Percentiles rank a stretch among this genome's conserved stretches.
Evolutionary conservation across 1,140 invertebrate genomes (phyloP).

Genomic region (Sycobia sp.): DNA sequence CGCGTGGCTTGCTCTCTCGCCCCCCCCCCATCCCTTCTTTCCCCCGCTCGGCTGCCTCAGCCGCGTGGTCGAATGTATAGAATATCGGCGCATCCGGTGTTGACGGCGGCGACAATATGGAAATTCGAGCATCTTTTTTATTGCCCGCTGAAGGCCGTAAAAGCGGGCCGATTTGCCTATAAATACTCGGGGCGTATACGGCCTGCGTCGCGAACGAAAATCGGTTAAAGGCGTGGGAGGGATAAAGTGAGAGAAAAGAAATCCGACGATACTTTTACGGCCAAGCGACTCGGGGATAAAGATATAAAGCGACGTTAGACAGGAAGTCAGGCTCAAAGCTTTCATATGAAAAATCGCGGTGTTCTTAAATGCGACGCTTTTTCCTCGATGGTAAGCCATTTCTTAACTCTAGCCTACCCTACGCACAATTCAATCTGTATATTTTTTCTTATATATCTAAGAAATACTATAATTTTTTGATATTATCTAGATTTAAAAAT

Average conservation of each 20-base stretch:
- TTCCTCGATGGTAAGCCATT: neutral
- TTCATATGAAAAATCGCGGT: conserved; percentile 24
- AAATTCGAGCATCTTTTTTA: conserved; percentile 32
- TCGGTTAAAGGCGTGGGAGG: conserved; percentile 11
- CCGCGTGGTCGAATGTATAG: neutral
- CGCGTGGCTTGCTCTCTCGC: neutral
- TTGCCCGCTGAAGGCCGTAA: conserved; percentile 27
- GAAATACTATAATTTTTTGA: too few relatives aligned
- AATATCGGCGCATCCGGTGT: conserved; percentile 14
- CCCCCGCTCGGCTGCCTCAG: too few relatives aligned
- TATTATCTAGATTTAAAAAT: too few relatives aligned
- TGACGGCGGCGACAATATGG: conserved; percentile 23
- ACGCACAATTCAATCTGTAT: too few relatives aligned
- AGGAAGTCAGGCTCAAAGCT: conserved; percentile 22
- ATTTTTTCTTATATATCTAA: too few relatives aligned
- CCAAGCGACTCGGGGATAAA: conserved; percentile 11
- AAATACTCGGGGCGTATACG: conserved; percentile 35
- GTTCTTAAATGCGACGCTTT: neutral
- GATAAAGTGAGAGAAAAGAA: neutral
- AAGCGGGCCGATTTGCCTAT: conserved; percentile 35
- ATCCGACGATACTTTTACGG: conserved; percentile 23
- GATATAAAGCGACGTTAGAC: conserved; percentile 25
- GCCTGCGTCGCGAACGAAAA: conserved; percentile 27
- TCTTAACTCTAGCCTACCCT: too few relatives aligned
- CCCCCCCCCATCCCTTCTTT: neutral